A percentile compares a stretch with the other conserved stretches of the same genome.
phyloP scores from a whole-genome alignment of 1,140 invertebrate species.

The Heliothis virescens region DNA sequence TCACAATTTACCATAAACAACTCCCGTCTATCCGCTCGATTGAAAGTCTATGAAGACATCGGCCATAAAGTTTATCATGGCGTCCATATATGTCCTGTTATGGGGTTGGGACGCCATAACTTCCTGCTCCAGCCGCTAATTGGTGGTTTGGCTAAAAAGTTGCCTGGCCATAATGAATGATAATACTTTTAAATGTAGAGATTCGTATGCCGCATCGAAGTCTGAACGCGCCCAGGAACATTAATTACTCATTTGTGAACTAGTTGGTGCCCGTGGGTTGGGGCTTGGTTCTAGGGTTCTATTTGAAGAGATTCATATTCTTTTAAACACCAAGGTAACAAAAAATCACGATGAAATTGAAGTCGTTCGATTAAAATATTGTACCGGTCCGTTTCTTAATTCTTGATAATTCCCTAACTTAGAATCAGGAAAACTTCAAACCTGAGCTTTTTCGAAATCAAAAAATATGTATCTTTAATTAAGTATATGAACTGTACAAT shows the following conservation, averaged over 20 bases:
- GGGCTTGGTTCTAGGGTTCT: neutral
- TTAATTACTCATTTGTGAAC: constrained; percentile 66
- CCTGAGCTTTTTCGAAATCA: too few relatives aligned
- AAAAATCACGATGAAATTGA: too few relatives aligned
- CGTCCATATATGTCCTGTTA: constrained; percentile 44
- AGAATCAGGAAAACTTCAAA: too few relatives aligned
- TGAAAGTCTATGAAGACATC: constrained; percentile 48
- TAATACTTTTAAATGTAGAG: constrained; percentile 66
- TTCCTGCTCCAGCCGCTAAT: constrained; percentile 58
- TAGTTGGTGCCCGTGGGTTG: constrained; percentile 7
- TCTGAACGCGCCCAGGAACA: constrained; percentile 46
- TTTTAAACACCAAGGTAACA: too few relatives aligned
- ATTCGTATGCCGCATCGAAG: constrained; percentile 64
- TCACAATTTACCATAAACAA: constrained; percentile 41
- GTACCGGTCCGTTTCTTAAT: too few relatives aligned
- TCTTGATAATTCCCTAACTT: too few relatives aligned
- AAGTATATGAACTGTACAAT: too few relatives aligned
- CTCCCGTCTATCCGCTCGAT: constrained; percentile 27
- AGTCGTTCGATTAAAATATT: too few relatives aligned
- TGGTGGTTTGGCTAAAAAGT: constrained; percentile 61
- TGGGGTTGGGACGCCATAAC: constrained; percentile 37
- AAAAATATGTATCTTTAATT: too few relatives aligned
- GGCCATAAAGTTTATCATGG: constrained; percentile 41
- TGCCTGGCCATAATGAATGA: constrained; percentile 57
- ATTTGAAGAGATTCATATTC: neutral